phyloP scores from a whole-genome alignment of 2,797 vertebrate genomes.

The Xiphorhynchus erythropygius region DNA sequence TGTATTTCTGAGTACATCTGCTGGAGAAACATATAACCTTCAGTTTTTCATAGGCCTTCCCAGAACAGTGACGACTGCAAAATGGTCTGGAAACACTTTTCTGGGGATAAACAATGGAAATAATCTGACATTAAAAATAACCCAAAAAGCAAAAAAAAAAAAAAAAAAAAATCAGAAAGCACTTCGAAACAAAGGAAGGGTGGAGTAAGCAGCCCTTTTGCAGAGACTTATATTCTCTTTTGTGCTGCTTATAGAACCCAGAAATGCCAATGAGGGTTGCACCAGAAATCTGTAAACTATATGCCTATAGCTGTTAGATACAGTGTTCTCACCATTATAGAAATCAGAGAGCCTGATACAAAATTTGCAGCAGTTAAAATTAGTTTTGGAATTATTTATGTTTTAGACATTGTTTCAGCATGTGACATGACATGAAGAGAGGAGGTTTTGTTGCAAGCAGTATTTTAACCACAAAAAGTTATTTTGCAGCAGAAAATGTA shows the following conservation, averaged over 20 bases:
- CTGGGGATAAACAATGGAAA: conserved; percentile 51
- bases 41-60: not conserved
- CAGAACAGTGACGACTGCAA: not conserved
- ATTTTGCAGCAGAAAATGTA: conserved; percentile 36
- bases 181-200: conserved; percentile 55
- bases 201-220: conserved; percentile 12
- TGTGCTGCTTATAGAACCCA: not conserved
- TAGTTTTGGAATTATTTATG: not conserved
- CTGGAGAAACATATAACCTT: not conserved
- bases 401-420: conserved; percentile 27
- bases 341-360: not conserved
- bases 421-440: conserved; percentile 1
- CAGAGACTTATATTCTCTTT: not conserved
- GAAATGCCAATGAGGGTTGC: not conserved
- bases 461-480: conserved; percentile 22
- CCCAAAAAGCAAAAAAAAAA: conserved; percentile 2
- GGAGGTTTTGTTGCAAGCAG: not conserved
- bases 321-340: not conserved
- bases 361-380: not conserved
- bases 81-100: conserved; percentile 16
- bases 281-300: not conserved
- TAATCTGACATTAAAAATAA: conserved; percentile 51
- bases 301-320: not conserved
- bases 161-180: not conserved
- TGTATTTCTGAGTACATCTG: not conserved